phyloP scores from a whole-genome alignment of 2,888 invertebrate species.

The Lysandra bellargus region DNA sequence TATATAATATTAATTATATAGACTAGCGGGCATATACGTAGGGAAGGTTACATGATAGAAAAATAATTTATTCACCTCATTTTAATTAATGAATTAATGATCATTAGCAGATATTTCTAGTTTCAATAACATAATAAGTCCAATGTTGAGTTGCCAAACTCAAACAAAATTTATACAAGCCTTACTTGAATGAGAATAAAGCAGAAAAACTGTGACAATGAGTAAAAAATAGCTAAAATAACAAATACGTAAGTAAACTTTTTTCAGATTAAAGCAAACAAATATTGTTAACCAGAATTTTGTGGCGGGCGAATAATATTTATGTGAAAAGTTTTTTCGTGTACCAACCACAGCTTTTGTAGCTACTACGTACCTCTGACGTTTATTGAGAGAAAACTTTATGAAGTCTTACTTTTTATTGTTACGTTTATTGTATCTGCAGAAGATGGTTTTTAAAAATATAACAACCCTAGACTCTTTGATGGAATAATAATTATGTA shows the following conservation, averaged over 20 bases:
- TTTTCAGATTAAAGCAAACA: constrained; percentile 5
- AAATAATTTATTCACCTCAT: too few species aligned
- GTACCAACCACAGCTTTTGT: background rate
- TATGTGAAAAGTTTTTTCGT: constrained; percentile 1
- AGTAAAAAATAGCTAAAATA: background rate
- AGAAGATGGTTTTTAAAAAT: constrained; percentile 4
- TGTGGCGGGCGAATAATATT: constrained; percentile 11
- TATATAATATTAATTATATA: too few species aligned
- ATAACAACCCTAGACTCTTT: background rate
- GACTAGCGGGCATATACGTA: too few species aligned
- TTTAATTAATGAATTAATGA: too few species aligned
- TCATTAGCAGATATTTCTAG: too few species aligned
- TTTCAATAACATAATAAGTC: too few species aligned
- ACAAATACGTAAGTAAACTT: constrained; percentile 9
- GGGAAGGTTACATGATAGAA: too few species aligned
- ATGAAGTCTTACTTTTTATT: constrained; percentile 34
- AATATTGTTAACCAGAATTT: constrained; percentile 6
- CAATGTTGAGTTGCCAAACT: too few species aligned
- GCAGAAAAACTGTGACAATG: background rate
- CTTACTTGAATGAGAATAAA: too few species aligned
- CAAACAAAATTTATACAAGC: too few species aligned
- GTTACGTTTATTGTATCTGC: constrained; percentile 34
- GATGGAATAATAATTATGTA: background rate
- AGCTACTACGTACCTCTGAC: background rate
- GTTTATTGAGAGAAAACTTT: constrained; percentile 27